Evolutionary conservation across 2,113 vertebrate species (phyloP), one percentile per base, ranked within the genome.

Genomic region (Passer domesticus): DNA sequence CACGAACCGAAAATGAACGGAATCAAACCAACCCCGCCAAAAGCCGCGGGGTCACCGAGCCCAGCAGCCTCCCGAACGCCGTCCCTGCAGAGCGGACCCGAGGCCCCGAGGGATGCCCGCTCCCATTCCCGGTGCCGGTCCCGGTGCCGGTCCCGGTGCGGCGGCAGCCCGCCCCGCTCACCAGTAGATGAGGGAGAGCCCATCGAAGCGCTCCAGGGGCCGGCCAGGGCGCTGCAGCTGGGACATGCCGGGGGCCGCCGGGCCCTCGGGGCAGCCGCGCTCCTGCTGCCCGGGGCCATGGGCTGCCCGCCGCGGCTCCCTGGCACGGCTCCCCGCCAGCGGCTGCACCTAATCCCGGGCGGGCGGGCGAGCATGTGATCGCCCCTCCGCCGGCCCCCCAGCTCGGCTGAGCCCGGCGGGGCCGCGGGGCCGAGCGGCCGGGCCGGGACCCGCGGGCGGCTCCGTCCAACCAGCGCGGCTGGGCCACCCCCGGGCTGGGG

Each of bases 141-240:
- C 35, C 39, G 39, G 39, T 39, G 10, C 39, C 39, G 39, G 10
- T 39, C 39, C 39, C 39, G 39, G 1, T 0, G 5, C 1, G 3
- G 21, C 60, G 6, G 11, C 43, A 16, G 17, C 77, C 63, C 25
- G 16, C 25, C 44, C 33, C 19, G 93, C 98, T 93, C 94, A 99
- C 98, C 99, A 99, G 97, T 99, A 99, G 19, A 99, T 98, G 89
- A 98, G 98, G 23, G 99, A 99, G 27, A 99, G 98, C 80, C 98
- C 98, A 73, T 98, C 98, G 37, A 99, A 99, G 43, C 93, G 98
- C 97, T 99, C 98, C 33, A 98, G 97, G 77, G 98, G 90, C 39
- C 96, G 97, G 62, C 97, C 97, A 19, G 96, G 90, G 43, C 97
- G 97, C 78, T 98, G 98, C 82, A 98, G 97, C 94, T 95, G 97